Evolutionary conservation across 2,113 vertebrate species (phyloP), one percentile per base, ranked within the genome.

Genomic region (Phaethornis superciliosus): DNA sequence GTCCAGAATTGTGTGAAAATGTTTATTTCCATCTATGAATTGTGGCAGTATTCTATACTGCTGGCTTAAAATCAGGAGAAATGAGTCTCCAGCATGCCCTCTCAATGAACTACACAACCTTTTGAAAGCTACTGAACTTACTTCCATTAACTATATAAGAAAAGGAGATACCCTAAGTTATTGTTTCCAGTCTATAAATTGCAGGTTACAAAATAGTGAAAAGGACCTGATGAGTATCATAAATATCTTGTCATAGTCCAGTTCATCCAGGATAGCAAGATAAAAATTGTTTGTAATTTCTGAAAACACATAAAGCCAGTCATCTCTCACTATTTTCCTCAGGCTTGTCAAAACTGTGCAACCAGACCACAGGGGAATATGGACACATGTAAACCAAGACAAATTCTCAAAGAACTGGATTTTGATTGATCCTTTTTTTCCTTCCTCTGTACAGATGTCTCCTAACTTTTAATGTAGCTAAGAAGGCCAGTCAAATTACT

Each of bases 41-140:
- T 6, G 59, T 28, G 28, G 60, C 63, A 4, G 7, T 5, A 24
- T 56, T 46, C n/a, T 60, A 30, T 15, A 71, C 23, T 0, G 0
- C 8, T 84, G 51, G 8, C 35, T 74, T 35, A 33, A 65, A 84
- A 74, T 2, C 0, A 1, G 24, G 33, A 37, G 11, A 70, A 81
- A 30, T 33, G 11, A 58, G 23, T 40, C 14, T 40, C 30, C 28
- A 75, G 10, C 7, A 62, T 1, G 1, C 5, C 1, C 2, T 44
- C 5, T 9, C 17, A 52, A 10, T 28, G 55, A 85, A 37, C 18
- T 35, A 15, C 8, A 30, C 22, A 15, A 27, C 8, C 6, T 28
- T 81, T 75, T 56, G 32, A 20, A 82, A 59, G 30, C 6, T 58
- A 9, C 4, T 15, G 6, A 74, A 40, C 21, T 4, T 42, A 30